Conservation (phyloP, 2,888 invertebrate species). For the Tubulanus polymorphus region DNA sequence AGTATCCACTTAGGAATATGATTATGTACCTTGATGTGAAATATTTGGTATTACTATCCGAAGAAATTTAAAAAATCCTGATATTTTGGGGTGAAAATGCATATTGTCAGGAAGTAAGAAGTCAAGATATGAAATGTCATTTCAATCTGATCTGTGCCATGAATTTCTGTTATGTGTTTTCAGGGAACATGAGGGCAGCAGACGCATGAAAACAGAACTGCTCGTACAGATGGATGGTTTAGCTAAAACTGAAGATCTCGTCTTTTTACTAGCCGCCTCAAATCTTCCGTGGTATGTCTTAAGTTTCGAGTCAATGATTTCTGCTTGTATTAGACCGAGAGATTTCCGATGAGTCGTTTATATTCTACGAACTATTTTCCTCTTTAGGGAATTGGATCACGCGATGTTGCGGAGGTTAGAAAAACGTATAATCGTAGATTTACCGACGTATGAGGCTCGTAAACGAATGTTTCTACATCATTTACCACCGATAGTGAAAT, state of each 20-base stretch:
- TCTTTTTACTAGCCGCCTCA: slow-evolving; percentile 79
- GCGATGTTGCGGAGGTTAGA: slow-evolving; percentile 85
- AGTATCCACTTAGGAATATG: too few relatives aligned
- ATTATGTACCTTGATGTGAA: too few relatives aligned
- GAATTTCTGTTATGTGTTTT: slow-evolving; percentile 14
- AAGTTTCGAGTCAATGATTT: too few relatives aligned
- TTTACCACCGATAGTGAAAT: slow-evolving; percentile 48
- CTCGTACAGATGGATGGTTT: slow-evolving; percentile 81
- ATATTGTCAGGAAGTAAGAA: too few relatives aligned
- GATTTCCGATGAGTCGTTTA: too few relatives aligned
- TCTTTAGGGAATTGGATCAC: slow-evolving; percentile 75
- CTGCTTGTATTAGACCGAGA: too few relatives aligned
- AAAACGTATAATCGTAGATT: slow-evolving; percentile 75
- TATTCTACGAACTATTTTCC: neutral
- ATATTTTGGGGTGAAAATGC: too few relatives aligned
- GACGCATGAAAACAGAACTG: slow-evolving; percentile 83
- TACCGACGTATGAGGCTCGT: slow-evolving; percentile 70
- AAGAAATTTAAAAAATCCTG: too few relatives aligned
- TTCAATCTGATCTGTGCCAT: too few relatives aligned
- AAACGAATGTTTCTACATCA: slow-evolving; percentile 63
- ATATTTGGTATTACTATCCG: too few relatives aligned
- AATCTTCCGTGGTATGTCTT: slow-evolving; percentile 78
- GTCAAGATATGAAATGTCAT: too few relatives aligned
- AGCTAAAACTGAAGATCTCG: slow-evolving; percentile 62
- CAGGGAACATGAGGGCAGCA: slow-evolving; percentile 80